A percentile compares a stretch with the other conserved stretches of the same genome.
phyloP scores from a whole-genome alignment of 2,113 vertebrate species.

The Plestiodon gilberti region DNA sequence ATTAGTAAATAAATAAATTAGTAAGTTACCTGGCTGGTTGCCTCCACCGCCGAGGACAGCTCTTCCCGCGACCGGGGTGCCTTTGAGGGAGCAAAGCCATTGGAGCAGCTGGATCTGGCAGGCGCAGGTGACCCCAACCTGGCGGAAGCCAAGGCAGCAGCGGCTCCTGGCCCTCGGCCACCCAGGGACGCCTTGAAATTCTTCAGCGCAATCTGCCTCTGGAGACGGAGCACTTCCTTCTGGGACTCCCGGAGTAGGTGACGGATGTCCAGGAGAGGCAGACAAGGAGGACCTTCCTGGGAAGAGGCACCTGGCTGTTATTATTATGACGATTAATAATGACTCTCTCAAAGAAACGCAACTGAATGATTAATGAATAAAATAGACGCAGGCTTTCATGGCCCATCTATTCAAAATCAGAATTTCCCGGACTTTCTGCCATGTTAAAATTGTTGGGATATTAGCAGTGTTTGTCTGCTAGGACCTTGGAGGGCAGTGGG shows the following conservation, averaged over 20 bases:
- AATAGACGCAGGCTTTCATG: too few species aligned
- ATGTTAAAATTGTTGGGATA: too few species aligned
- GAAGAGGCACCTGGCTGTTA: neutral
- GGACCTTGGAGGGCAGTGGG: too few species aligned
- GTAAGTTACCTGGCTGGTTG: conserved; percentile 58
- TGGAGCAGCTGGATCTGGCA: neutral
- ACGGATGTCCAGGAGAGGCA: conserved; percentile 82
- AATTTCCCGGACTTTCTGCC: too few species aligned
- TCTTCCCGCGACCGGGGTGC: neutral
- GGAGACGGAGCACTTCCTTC: conserved; percentile 91
- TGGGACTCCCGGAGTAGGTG: conserved; percentile 92
- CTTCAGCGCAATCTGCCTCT: conserved; percentile 91
- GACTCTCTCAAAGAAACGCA: too few species aligned
- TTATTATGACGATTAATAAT: too few species aligned
- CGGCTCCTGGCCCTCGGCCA: neutral
- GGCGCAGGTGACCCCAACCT: accelerated
- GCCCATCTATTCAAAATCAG: too few species aligned
- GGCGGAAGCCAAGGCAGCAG: accelerated
- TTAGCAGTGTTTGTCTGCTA: too few species aligned
- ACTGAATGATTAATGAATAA: too few species aligned
- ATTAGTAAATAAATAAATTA: too few species aligned
- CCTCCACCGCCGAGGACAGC: accelerated
- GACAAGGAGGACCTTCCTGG: conserved; percentile 72
- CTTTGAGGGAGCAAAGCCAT: neutral
- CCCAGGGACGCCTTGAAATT: conserved; percentile 70